Evolutionary conservation across 2,797 vertebrate species (phyloP), one percentile per base, ranked within the genome.

Genomic region (Cossypha polioptera): DNA sequence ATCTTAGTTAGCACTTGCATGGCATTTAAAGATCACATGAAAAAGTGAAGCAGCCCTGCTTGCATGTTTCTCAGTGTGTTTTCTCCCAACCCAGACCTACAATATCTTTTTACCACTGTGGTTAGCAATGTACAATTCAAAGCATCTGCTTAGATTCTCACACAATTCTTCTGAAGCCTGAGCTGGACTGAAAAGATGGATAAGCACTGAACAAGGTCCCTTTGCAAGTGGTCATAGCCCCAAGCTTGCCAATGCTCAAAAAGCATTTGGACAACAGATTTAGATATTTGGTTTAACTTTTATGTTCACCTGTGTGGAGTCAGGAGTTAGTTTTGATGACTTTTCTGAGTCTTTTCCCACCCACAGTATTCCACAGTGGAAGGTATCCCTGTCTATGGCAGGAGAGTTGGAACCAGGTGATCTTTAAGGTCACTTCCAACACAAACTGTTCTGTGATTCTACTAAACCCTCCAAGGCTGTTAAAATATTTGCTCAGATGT

Each of bases 291-390:
- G 43, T 45, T 40, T 28, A 35, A 40, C 45, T 35, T 58, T 53
- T 17, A 15, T 16, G 21, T 16, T 77, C 13, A 11, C 11, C 33
- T 59, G 6, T 53, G 45, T 53, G 9, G 33, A 65, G 4, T 58
- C 17, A 50, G n/a, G 50, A 63, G n/a, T 24, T 16, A 11, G 25
- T 58, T 71, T 35, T 40, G 24, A 45, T 45, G 50, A 31, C 38
- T 25, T 26, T 58, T 18, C 9, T 51, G 15, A 65, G 33, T 19
- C 15, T 40, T 18, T 58, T 58, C 38, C 21, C 17, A 16, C 10
- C 16, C 51, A 58, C 0, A 0, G 40, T 45, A 7, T 40, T 63
- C 58, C 31, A 14, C 0, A 31, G 51, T 8, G 18, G 58, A 66
- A 72, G 6, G 16, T 40, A 31, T 9, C 29, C 6, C 45, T 53